phyloP scores from a whole-genome alignment of 2,113 vertebrate genomes.

The Cranoglanis bouderius region DNA sequence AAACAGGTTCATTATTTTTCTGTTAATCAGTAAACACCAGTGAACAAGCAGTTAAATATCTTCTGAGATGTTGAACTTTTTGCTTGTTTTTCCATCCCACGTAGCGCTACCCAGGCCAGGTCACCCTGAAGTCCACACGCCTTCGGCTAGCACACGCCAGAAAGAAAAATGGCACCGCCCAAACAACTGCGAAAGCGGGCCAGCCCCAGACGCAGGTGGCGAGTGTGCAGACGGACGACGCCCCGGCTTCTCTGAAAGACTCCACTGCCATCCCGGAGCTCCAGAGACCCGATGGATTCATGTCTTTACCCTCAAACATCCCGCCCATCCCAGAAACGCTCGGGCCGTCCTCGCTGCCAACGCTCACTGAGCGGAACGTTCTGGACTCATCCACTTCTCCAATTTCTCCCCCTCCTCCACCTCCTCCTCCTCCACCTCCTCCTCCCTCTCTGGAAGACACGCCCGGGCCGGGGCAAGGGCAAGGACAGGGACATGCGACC shows the following conservation, averaged over 20 bases:
- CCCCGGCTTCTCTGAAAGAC: conserved; percentile 65
- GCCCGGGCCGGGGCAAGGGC: conserved; percentile 54
- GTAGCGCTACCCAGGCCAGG: conserved; percentile 92
- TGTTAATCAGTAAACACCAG: not conserved
- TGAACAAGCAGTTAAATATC: not conserved
- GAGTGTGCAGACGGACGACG: conserved; percentile 72
- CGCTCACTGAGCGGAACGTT: conserved; percentile 55
- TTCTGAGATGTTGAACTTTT: not conserved
- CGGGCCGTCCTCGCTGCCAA: conserved; percentile 66
- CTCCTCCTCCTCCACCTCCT: conserved; percentile 56
- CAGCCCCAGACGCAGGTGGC: conserved; percentile 74
- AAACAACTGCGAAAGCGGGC: conserved; percentile 41
- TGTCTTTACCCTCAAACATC: conserved; percentile 73
- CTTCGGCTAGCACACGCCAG: conserved; percentile 75
- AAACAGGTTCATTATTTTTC: conserved; percentile 81
- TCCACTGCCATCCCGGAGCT: conserved; percentile 55
- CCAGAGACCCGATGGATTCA: conserved; percentile 64
- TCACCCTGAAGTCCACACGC: conserved; percentile 91
- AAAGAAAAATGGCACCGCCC: conserved; percentile 69
- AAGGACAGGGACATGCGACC: conserved; percentile 62
- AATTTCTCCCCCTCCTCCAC: conserved; percentile 61
- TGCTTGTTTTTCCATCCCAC: not conserved
- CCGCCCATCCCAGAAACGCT: conserved; percentile 67
- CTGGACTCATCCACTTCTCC: conserved; percentile 67
- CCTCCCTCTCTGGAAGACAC: conserved; percentile 58